Base-by-base conservation (phyloP, 2,888 invertebrate genomes). In the Fissipunctia ypsillon region DNA sequence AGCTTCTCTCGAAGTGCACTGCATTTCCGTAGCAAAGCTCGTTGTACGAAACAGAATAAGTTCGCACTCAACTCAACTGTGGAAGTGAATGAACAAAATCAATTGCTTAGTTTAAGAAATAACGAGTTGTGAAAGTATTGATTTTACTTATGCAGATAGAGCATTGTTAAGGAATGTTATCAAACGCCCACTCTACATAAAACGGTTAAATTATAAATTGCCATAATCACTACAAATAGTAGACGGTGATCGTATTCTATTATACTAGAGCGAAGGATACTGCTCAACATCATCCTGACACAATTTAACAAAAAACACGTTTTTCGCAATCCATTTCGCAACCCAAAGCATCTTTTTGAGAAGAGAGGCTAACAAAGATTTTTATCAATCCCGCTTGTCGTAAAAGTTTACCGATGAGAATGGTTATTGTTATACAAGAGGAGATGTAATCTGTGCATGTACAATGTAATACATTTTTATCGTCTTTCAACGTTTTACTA, bases 1-100 rank as follows among this genome's bases (percentile, higher is more conserved):
- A 91, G 91, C 93, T 94, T 92, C 81, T 93, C 93, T 93, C 92
- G 83, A 89, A 94, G 92, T 92, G 93, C 93, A 93, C 92, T 94
- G 92, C 93, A 94, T 93, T 94, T 94, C 92, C 92, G 92, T 88
- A 90, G 91, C 91, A 90, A 90, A 92, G 92, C 92, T 90, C 91
- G 89, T 89, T 86, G 88, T 84, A 74, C 78, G 88, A 88, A 88
- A 84, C 83, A 84, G 87, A 87, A 90, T 90, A 92, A 90, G 88
- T 93, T 91, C 87, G 87, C 88, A 90, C 90, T 89, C 88, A 89
- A 87, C 78, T 87, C 84, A 87, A 88, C 86, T 88, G 81, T 81
- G 81, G 86, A 87, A 85, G 80, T 81, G 81, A 83, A 80, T 84
- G 80, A 75, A 82, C 66, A 75, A 75, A 84, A 83, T 81, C 78